These are phyloP conservation scores for Criorhina ranunculi DNA, from an alignment of 2,888 invertebrate genomes.

Conservation along the genomic window DNA sequence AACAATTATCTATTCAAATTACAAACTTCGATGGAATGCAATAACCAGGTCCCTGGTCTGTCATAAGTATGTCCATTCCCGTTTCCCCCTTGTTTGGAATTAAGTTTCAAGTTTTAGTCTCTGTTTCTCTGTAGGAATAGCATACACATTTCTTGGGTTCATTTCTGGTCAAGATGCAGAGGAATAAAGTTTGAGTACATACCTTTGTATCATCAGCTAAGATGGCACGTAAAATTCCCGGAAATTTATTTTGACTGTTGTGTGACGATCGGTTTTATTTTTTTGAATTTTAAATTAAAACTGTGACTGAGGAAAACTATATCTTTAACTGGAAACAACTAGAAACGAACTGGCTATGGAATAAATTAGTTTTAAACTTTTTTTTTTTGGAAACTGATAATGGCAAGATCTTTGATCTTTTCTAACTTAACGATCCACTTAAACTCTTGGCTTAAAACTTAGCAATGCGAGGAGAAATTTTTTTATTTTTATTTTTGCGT, in stretches of 20 bases:
- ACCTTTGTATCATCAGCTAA: conserved; percentile 62
- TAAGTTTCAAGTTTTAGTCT: conserved; percentile 36
- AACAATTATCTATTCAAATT: conserved; percentile 39
- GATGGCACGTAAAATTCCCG: conserved; percentile 64
- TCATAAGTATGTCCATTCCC: conserved; percentile 16
- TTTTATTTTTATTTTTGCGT: too few relatives aligned
- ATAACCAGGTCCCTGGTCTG: conserved; percentile 37
- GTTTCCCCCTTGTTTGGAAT: conserved; percentile 18
- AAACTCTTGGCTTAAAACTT: conserved; percentile 3
- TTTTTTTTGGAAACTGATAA: conserved; percentile 2
- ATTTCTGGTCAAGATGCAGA: conserved; percentile 21
- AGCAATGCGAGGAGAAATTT: background rate
- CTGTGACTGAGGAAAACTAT: background rate
- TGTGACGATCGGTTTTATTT: conserved; percentile 53
- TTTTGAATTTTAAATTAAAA: conserved; percentile 20
- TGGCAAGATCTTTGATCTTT: conserved; percentile 14
- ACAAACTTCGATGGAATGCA: conserved; percentile 46
- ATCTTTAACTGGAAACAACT: conserved; percentile 5
- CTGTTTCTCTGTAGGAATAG: conserved; percentile 28
- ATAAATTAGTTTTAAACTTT: conserved; percentile 4
- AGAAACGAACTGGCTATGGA: background rate
- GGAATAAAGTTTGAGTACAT: conserved; percentile 40
- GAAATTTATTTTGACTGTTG: conserved; percentile 47
- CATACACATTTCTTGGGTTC: background rate
- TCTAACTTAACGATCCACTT: conserved; percentile 11